These are phyloP conservation scores for Globia sparganii DNA, from an alignment of 2,888 invertebrate genomes.

Conservation along the genomic window DNA sequence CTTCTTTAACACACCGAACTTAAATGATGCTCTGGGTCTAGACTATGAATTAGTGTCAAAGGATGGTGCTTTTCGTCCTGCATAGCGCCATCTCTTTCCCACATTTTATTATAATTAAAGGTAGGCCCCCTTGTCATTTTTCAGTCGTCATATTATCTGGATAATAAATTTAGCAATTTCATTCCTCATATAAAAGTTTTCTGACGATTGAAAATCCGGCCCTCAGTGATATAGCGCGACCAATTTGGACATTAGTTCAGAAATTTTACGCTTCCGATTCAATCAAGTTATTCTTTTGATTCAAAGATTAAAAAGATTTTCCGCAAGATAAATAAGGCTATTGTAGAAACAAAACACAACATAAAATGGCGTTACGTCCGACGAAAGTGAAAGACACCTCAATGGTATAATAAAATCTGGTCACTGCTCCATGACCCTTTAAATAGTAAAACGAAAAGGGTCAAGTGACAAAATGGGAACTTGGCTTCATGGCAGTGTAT, in stretches of 20 bases:
- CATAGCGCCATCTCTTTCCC: too few species aligned
- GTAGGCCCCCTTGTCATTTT: too few species aligned
- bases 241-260: too few species aligned
- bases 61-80: too few species aligned
- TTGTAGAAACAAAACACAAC: conserved; percentile 21
- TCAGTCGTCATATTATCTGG: too few species aligned
- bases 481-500: background rate
- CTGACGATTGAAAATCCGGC: too few species aligned
- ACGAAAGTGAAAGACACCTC: conserved; percentile 19
- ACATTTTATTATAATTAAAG: too few species aligned
- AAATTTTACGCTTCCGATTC: background rate
- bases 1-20: background rate
- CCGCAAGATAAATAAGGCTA: background rate
- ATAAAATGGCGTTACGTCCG: conserved; percentile 23
- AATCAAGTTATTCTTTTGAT: background rate
- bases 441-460: conserved; percentile 50
- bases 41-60: too few species aligned
- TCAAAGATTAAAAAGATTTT: background rate
- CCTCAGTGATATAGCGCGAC: too few species aligned
- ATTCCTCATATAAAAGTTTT: too few species aligned
- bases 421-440: conserved; percentile 21
- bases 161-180: too few species aligned
- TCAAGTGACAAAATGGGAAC: conserved; percentile 16
- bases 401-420: conserved; percentile 34
- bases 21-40: background rate